Evolutionary conservation across 2,797 vertebrate species (phyloP), one percentile per base, ranked within the genome.

Genomic region (Mus spretus): DNA sequence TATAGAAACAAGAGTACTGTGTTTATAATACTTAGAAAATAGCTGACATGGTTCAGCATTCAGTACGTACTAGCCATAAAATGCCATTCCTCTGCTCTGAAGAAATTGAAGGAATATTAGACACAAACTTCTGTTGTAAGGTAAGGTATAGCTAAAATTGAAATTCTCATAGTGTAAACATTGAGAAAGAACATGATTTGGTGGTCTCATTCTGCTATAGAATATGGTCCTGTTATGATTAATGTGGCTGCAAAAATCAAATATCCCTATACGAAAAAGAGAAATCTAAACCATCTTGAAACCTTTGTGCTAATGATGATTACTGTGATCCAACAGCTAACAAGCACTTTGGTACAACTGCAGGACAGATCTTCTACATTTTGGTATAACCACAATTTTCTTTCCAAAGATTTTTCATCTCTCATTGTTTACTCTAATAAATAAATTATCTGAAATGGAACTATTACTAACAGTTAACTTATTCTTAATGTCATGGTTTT

Each of bases 231-330:
- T 81, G 20, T 34, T 7, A 53, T 78, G 78, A 90, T 84, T 81
- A 89, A 8, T 34, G 70, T 20, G 55, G 4, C 53, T 89, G 26
- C 34, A 89, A 59, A 75, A 31, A 24, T 20, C 4, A 34, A 11
- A 61, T 63, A 50, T 63, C 1, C 11, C 6, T 11, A 63, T 47
- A 19, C 4, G n/a, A 20, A 31, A 96, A 89, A 37, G 9, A 91
- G 86, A 95, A 63, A 79, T n/a, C n/a, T 50, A 95, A 79, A 84
- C 15, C 40, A 78, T 93, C 61, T 82, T 17, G 72, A 93, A 91
- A 63, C 84, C 12, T 50, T 78, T 6, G 17, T 79, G 22, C 47
- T 77, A 28, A 88, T 44, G 34, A 70, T 86, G 14, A 78, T 55
- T 8, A 55, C 59, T 77, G 53, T 55, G 55, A 44, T 31, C 28